These are phyloP conservation scores for Cottus gobio DNA, from an alignment of 2,113 vertebrate genomes.

Conservation along the genomic window DNA sequence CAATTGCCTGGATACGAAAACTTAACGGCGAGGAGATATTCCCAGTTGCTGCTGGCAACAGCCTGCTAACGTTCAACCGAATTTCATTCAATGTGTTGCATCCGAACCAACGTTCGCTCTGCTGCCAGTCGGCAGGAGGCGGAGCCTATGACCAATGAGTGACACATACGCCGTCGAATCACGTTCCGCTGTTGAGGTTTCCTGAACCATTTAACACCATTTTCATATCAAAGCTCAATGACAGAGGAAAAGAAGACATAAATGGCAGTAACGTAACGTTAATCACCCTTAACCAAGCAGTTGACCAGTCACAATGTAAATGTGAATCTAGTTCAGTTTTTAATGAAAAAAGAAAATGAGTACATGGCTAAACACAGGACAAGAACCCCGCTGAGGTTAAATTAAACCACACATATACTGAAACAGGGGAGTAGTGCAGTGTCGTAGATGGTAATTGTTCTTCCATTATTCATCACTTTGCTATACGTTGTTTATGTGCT, in stretches of 20 bases:
- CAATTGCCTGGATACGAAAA: neutral
- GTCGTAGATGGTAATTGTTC: neutral
- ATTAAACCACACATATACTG: neutral
- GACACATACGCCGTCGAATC: conserved; percentile 46
- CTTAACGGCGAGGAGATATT: conserved; percentile 23
- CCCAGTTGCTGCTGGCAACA: conserved; percentile 25
- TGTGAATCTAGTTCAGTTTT: too few relatives aligned
- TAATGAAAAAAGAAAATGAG: neutral
- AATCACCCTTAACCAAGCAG: neutral
- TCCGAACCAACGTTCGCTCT: conserved; percentile 25
- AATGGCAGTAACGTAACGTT: neutral
- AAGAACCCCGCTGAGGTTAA: neutral
- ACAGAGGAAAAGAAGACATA: neutral
- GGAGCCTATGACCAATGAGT: conserved; percentile 28
- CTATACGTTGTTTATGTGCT: neutral
- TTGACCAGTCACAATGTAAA: too few relatives aligned
- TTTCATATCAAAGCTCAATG: neutral
- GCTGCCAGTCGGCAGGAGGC: conserved; percentile 47
- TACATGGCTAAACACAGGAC: neutral
- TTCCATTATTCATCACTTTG: neutral
- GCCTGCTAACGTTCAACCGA: conserved; percentile 46
- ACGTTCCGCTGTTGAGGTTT: neutral
- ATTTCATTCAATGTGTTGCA: conserved; percentile 77
- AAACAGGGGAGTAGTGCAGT: neutral
- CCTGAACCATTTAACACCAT: neutral